phyloP scores from a whole-genome alignment of 2,113 vertebrate genomes.

The Misgurnus anguillicaudatus region DNA sequence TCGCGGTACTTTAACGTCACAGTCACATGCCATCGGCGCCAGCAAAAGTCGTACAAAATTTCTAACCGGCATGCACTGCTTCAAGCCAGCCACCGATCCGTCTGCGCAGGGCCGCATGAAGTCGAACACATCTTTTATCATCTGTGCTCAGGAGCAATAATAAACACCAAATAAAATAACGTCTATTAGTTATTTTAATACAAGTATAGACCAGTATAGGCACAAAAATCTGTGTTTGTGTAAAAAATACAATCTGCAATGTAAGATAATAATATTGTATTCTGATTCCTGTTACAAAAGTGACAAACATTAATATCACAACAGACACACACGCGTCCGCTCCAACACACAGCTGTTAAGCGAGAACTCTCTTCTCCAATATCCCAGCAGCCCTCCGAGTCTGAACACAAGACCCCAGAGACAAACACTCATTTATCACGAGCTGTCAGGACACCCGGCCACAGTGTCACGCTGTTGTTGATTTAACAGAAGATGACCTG shows the following conservation, averaged over 20 bases:
- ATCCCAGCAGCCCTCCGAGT: slow-evolving; percentile 49
- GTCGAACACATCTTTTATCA: too few species aligned
- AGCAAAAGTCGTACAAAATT: too few species aligned
- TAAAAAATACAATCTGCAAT: neutral
- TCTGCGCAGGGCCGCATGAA: too few species aligned
- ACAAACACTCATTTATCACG: slow-evolving; percentile 57
- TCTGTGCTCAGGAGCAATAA: too few species aligned
- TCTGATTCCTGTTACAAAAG: slow-evolving; percentile 4
- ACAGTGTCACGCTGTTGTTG: slow-evolving; percentile 39
- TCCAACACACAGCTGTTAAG: slow-evolving; percentile 56
- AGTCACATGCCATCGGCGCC: too few species aligned
- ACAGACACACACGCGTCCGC: slow-evolving; percentile 8
- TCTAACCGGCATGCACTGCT: too few species aligned
- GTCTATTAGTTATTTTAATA: too few species aligned
- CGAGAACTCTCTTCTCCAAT: slow-evolving; percentile 49
- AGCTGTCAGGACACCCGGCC: slow-evolving; percentile 46
- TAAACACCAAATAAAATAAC: too few species aligned
- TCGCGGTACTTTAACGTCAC: too few species aligned
- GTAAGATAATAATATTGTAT: neutral
- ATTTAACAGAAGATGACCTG: slow-evolving; percentile 45
- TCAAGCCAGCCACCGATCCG: too few species aligned
- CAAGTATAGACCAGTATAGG: too few species aligned
- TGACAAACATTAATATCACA: neutral
- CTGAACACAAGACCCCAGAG: slow-evolving; percentile 47
- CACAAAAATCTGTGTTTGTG: too few species aligned